Evolutionary conservation across 2,888 invertebrate species (phyloP), one percentile per base, ranked within the genome.

Genomic region (Charanyca ferruginea): DNA sequence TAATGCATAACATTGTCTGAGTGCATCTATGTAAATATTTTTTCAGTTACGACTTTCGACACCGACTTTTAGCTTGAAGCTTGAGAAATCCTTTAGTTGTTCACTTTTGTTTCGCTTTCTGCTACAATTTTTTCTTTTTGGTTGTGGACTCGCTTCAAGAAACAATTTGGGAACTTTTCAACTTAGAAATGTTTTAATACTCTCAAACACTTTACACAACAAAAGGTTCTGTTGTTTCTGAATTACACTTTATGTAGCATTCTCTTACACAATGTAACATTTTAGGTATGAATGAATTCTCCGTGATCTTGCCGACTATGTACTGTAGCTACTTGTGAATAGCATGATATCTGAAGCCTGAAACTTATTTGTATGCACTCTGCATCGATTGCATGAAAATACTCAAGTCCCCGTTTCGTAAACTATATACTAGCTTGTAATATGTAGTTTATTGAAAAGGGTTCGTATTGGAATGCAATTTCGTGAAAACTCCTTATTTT

Each of bases 81-180:
- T 82, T 80, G 60, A 72, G 51, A 74, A 62, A 72, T 61, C 47
- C 59, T 69, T 76, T 76, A 76, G 68, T 70, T 78, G 49, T 79
- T 68, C 67, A 79, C 81, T 62, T 67, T 71, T 73, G 54, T 73
- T 83, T 85, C 80, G 90, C 90, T 92, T 90, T 83, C 70, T 79
- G 87, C 90, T 88, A 85, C 65, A 82, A 80, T 77, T 60, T n/a
- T 51, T 66, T 71, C 81, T 82, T 74, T 80, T 82, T 89, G 93
- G 93, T 93, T 92, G 88, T 90, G 92, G 93, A 86, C 60, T 72
- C 65, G 77, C 77, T 88, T 81, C 75, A 79, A 63, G 59, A 69
- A 77, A 72, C 59, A 65, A 62, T 70, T 71, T 69, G 67, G 44
- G 60, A 78, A 80, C 61, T 75, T 79, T 74, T 44, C 52, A 42